These are phyloP conservation scores for Pseudomyrmex dendroicus DNA, from an alignment of 1,140 invertebrate species.

Conservation along the genomic window DNA sequence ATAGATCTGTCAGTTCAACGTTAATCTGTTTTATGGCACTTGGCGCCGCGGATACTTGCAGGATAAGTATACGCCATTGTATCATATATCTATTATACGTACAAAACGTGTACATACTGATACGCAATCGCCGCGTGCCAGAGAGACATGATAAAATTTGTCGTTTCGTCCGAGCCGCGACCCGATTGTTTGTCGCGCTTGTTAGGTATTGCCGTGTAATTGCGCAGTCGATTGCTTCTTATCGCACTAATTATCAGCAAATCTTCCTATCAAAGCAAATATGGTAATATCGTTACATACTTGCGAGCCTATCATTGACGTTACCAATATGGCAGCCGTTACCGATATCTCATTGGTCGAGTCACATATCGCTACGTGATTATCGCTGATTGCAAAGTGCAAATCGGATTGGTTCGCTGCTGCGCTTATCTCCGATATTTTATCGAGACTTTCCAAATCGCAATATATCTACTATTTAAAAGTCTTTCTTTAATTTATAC, in stretches of 20 bases:
- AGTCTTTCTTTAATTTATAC: no score
- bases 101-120: conserved; percentile 38
- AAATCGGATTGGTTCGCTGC: conserved; percentile 8
- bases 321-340: conserved; percentile 74
- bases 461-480: no score
- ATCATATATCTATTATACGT: conserved; percentile 43
- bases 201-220: conserved; percentile 62
- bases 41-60: conserved; percentile 68
- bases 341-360: conserved; percentile 72
- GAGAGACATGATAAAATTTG: conserved; percentile 69
- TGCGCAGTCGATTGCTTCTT: conserved; percentile 76
- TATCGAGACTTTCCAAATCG: not conserved
- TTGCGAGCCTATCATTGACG: conserved; percentile 67
- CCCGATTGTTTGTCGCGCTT: conserved; percentile 69
- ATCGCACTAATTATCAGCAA: conserved; percentile 79
- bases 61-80: conserved; percentile 48
- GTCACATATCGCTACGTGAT: conserved; percentile 40
- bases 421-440: conserved; percentile 51
- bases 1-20: conserved; percentile 58
- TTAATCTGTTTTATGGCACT: conserved; percentile 78
- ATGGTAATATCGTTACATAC: conserved; percentile 77
- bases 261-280: conserved; percentile 83
- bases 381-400: conserved; percentile 47
- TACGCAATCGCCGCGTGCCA: conserved; percentile 42
- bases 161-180: conserved; percentile 63